phyloP scores from a whole-genome alignment of 2,888 invertebrate species.

The Lasioglossum zephyrum region DNA sequence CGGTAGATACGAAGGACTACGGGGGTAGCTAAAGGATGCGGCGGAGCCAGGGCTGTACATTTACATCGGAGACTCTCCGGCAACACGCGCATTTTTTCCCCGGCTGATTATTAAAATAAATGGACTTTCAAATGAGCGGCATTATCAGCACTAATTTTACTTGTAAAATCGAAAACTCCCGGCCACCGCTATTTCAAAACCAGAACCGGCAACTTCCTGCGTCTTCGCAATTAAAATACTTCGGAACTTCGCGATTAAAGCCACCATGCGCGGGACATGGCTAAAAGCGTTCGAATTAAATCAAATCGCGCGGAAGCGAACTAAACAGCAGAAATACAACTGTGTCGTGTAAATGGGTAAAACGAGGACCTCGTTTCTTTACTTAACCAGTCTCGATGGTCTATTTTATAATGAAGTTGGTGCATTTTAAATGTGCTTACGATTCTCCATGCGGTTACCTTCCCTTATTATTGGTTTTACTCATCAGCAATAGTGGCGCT shows the following conservation, averaged over 20 bases:
- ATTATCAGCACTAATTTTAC: slow-evolving; percentile 47
- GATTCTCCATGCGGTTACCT: background rate
- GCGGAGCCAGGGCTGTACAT: slow-evolving; percentile 45
- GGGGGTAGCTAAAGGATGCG: slow-evolving; percentile 55
- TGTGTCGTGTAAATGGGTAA: background rate
- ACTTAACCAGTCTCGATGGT: background rate
- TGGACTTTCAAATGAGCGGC: slow-evolving; percentile 57
- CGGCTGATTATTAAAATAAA: slow-evolving; percentile 57
- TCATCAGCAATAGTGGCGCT: background rate
- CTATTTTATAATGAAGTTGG: background rate
- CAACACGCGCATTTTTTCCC: slow-evolving; percentile 33
- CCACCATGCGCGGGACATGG: background rate
- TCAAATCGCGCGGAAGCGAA: background rate
- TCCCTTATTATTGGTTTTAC: background rate
- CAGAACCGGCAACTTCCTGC: slow-evolving; percentile 4
- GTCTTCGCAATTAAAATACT: slow-evolving; percentile 17
- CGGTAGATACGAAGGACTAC: slow-evolving; percentile 53
- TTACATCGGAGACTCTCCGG: slow-evolving; percentile 47
- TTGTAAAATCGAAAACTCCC: slow-evolving; percentile 35
- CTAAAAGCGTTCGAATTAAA: background rate
- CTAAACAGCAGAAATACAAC: background rate
- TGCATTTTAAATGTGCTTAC: background rate
- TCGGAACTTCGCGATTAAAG: slow-evolving; percentile 7
- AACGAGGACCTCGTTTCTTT: background rate
- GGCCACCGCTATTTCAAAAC: background rate